Conservation (phyloP, 2,113 vertebrate genomes). For the Cheilinus undulatus region DNA sequence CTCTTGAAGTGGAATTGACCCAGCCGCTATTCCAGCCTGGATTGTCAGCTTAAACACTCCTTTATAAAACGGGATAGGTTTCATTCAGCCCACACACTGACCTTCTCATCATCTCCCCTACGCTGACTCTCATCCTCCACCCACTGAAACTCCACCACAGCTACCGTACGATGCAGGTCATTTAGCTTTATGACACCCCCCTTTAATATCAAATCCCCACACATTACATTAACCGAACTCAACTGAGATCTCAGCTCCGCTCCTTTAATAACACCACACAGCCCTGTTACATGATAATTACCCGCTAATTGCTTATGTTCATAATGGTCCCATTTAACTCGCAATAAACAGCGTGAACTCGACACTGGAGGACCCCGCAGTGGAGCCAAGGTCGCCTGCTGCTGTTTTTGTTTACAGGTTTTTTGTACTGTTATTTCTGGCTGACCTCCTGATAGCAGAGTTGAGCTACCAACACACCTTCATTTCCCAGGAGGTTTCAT, state of each 20-base stretch:
- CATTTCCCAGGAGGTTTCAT: conserved; percentile 38
- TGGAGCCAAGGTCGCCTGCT: conserved; percentile 23
- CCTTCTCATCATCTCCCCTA: conserved; percentile 47
- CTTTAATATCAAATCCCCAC: conserved; percentile 60
- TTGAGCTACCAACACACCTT: conserved; percentile 26
- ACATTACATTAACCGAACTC: conserved; percentile 63
- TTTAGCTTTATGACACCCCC: conserved; percentile 73
- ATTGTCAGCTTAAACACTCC: conserved; percentile 44
- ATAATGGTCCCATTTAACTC: conserved; percentile 61
- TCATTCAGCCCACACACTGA: conserved; percentile 65
- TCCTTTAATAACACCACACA: conserved; percentile 54
- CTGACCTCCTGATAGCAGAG: conserved; percentile 27
- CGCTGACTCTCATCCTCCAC: conserved; percentile 38
- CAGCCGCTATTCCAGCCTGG: conserved; percentile 17
- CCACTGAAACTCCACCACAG: conserved; percentile 45
- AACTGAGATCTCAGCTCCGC: conserved; percentile 30
- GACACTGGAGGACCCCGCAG: conserved; percentile 22
- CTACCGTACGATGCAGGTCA: conserved; percentile 53
- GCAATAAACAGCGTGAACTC: conserved; percentile 49
- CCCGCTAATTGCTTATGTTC: conserved; percentile 53
- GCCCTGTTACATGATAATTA: conserved; percentile 65
- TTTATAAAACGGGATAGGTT: conserved; percentile 49
- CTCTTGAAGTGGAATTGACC: conserved; percentile 55
- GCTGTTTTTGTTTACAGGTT: conserved; percentile 55
- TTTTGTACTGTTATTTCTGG: conserved; percentile 34